phyloP scores from a whole-genome alignment of 2,888 invertebrate genomes.

The Sylvicola fuscatus region DNA sequence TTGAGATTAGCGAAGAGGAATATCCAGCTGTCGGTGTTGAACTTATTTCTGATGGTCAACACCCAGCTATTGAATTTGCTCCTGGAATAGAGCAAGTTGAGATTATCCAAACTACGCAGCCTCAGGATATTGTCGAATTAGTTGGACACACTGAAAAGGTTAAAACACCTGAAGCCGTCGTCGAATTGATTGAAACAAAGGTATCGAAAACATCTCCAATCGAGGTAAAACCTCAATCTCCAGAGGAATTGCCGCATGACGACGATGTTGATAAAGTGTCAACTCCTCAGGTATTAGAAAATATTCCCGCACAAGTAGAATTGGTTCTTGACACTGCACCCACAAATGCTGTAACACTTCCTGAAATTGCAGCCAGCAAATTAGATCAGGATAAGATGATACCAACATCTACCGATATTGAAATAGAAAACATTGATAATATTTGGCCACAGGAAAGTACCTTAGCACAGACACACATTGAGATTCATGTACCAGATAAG shows the following conservation, averaged over 20 bases:
- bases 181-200: too few relatives aligned
- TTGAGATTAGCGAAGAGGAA: slow-evolving; percentile 16
- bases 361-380: slow-evolving; percentile 6
- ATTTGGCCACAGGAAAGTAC: slow-evolving; percentile 24
- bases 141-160: too few relatives aligned
- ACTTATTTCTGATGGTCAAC: too few relatives aligned
- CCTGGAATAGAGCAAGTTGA: too few relatives aligned
- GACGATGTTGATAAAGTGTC: slow-evolving; percentile 9
- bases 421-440: slow-evolving; percentile 13
- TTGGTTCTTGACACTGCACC: slow-evolving; percentile 20
- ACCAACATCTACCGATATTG: slow-evolving; percentile 2
- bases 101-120: too few relatives aligned
- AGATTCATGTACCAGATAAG: slow-evolving; percentile 3
- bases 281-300: slow-evolving; percentile 26
- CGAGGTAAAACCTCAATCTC: neutral
- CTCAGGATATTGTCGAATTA: too few relatives aligned
- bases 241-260: neutral
- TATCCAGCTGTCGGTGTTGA: slow-evolving; percentile 9
- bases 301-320: slow-evolving; percentile 24
- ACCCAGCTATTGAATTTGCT: too few relatives aligned
- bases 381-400: slow-evolving; percentile 1
- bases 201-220: too few relatives aligned
- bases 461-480: neutral
- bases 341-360: slow-evolving; percentile 10
- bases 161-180: too few relatives aligned